Base-by-base conservation (phyloP, 2,113 vertebrate species). In the Alectura lathami region DNA sequence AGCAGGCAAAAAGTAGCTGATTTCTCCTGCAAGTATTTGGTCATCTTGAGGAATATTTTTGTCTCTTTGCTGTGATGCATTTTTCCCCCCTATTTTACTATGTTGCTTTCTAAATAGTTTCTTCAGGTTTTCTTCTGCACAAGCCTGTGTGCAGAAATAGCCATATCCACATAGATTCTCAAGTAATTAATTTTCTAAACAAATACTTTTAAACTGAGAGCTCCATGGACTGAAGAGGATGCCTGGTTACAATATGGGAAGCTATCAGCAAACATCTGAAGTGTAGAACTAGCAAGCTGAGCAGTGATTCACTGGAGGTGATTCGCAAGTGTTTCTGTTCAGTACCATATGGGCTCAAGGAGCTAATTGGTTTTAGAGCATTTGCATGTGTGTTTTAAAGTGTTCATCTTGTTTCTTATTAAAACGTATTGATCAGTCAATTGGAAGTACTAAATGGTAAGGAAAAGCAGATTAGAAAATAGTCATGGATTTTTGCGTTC, bases 231-330 rank as follows among this genome's bases (percentile, higher is more conserved):
- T n/a, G n/a, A 40, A 20, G 57, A 76, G 16, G 8, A 22, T 70
- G n/a, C 17, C 14, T 74, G n/a, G 8, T 30, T 60, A 64, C 63
- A 77, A 51, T 30, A 24, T 82, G 63, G 10, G 34, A 32, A 63
- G 22, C 30, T 42, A 3, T 32, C 54, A 57, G 62, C 9, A 62
- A 34, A 2, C 7, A 15, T 56, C 5, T 60, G 3, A 42, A 67
- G 6, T 0, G 0, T 13, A 64, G 48, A 68, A 13, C 6, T 54
- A 34, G 12, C 20, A 73, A 82, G 13, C 9, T 67, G 22, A 47
- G 18, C 0, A 3, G 3, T 38, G 32, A 32, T 29, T 83, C 17
- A 2, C 2, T 82, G 47, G 13, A 50, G 7, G 6, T 53, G 8
- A 20, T 57, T 74, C 7, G 45, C 8, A 45, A 2, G 8, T 26